phyloP scores from a whole-genome alignment of 1,140 invertebrate species.

The Ridgeia piscesae region DNA sequence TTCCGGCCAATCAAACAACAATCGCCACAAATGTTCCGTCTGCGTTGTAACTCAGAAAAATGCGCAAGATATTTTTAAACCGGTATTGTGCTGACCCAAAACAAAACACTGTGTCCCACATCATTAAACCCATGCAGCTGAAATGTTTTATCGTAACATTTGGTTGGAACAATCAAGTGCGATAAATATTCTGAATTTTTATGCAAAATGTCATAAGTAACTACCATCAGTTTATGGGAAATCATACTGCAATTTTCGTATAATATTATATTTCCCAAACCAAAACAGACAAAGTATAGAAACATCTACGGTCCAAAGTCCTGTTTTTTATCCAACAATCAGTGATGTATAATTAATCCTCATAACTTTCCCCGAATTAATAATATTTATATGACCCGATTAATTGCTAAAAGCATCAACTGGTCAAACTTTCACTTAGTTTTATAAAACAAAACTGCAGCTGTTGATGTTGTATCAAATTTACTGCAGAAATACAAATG shows the following conservation, averaged over 20 bases:
- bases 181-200: neutral
- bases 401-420: neutral
- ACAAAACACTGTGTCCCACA: neutral
- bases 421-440: neutral
- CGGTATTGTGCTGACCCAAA: neutral
- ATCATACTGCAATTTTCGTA: neutral
- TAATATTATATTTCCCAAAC: too few species aligned
- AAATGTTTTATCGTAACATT: neutral
- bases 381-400: neutral
- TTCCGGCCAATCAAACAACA: neutral
- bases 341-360: too few species aligned
- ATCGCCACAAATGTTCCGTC: neutral
- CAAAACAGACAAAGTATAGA: too few species aligned
- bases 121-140: neutral
- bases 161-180: neutral
- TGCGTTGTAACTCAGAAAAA: neutral
- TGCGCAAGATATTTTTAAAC: neutral
- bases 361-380: neutral
- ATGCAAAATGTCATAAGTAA: neutral
- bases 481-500: neutral
- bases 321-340: too few species aligned
- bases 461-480: too few species aligned
- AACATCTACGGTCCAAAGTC: too few species aligned
- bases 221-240: neutral
- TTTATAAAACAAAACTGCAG: too few species aligned